phyloP scores from a whole-genome alignment of 2,113 vertebrate genomes.

The Oryzias javanicus region DNA sequence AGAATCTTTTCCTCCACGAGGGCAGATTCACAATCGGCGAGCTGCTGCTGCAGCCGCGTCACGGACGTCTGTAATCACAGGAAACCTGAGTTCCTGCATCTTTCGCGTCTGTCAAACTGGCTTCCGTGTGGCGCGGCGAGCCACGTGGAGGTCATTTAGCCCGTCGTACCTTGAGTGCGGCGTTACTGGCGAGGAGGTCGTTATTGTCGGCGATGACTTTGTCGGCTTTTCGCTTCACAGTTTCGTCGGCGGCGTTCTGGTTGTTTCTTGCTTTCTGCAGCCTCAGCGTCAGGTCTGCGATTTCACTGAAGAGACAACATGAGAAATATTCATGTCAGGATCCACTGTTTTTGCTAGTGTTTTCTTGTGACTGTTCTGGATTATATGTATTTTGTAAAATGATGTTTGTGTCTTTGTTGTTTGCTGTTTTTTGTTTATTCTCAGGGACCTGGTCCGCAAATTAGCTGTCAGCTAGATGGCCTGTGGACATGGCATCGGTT shows the following conservation, averaged over 20 bases:
- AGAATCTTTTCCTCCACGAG: constrained; percentile 72
- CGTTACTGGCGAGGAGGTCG: constrained; percentile 76
- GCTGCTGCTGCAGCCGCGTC: constrained; percentile 68
- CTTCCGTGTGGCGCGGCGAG: too few relatives aligned
- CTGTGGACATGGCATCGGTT: too few relatives aligned
- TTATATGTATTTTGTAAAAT: too few relatives aligned
- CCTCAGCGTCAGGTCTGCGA: constrained; percentile 70
- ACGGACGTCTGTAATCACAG: constrained; percentile 70
- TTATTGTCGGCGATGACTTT: constrained; percentile 75
- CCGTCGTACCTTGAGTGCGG: constrained; percentile 79
- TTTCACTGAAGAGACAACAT: constrained; percentile 72
- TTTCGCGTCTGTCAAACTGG: background rate
- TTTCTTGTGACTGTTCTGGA: too few relatives aligned
- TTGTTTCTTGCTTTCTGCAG: constrained; percentile 70
- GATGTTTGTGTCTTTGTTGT: too few relatives aligned
- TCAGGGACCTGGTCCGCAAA: too few relatives aligned
- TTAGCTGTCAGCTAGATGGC: too few relatives aligned
- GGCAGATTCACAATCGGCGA: constrained; percentile 70
- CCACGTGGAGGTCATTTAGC: background rate
- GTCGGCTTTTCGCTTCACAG: constrained; percentile 73
- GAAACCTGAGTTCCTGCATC: background rate
- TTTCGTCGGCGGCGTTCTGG: constrained; percentile 66
- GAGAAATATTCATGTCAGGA: background rate
- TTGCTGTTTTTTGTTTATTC: too few relatives aligned
- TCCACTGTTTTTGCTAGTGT: too few relatives aligned